Percentiles rank a stretch among this genome's conserved stretches.
Conservation (phyloP, 2,888 invertebrate species). For the Onchidella celtica region DNA sequence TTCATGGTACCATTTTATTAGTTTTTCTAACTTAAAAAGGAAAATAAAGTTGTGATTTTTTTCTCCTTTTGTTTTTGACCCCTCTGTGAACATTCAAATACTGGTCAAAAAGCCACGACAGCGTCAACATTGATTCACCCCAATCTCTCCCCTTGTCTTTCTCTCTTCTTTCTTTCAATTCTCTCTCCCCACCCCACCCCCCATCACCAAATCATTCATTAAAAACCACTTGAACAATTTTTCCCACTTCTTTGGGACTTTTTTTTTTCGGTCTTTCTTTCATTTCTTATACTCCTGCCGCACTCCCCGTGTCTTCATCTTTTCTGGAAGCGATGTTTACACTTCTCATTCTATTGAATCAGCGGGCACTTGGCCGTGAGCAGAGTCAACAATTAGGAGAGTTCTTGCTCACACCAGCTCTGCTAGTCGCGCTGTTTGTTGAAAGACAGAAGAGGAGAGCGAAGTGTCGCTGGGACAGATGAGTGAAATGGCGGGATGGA, state of each 20-base stretch:
- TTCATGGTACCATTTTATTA: too few species aligned
- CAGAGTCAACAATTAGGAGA: conserved; percentile 29
- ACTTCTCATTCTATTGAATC: conserved; percentile 44
- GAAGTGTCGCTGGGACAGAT: not conserved
- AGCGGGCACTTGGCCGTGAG: conserved; percentile 38
- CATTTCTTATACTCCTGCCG: not conserved
- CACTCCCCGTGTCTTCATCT: not conserved
- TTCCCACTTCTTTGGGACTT: not conserved
- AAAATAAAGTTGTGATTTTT: too few species aligned
- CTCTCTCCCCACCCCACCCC: too few species aligned
- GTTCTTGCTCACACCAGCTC: not conserved
- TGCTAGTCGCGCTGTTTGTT: conserved; percentile 19
- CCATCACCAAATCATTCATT: not conserved
- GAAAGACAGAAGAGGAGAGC: conserved; percentile 28
- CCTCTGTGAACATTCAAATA: not conserved
- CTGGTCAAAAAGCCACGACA: conserved; percentile 8
- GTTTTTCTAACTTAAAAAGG: too few species aligned
- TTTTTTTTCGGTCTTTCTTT: not conserved
- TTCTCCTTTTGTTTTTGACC: conserved; percentile 15
- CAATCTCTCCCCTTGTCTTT: not conserved
- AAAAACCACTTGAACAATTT: not conserved
- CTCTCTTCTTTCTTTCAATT: not conserved
- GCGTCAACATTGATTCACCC: not conserved
- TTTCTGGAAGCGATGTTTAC: conserved; percentile 20
- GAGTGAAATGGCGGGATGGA: conserved; percentile 19